phyloP scores from a whole-genome alignment of 1,140 invertebrate species.

The Elymnias hypermnestra region DNA sequence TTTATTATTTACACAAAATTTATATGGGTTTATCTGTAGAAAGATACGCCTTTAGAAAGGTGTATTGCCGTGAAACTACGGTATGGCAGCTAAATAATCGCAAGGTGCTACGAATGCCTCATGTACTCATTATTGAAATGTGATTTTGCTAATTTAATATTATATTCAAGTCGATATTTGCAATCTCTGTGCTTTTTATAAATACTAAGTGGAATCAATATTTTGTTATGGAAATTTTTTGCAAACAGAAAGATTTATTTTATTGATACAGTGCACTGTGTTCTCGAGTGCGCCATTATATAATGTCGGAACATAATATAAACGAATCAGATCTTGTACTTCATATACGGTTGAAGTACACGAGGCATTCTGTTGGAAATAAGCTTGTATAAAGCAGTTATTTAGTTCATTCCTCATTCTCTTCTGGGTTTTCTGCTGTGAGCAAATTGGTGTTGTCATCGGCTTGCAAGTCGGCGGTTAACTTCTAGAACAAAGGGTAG shows the following conservation, averaged over 20 bases:
- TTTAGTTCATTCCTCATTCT: slow-evolving; percentile 49
- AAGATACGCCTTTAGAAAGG: not conserved
- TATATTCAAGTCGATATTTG: too few species aligned
- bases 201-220: too few species aligned
- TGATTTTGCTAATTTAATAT: too few species aligned
- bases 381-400: slow-evolving; percentile 1
- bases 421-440: slow-evolving; percentile 69
- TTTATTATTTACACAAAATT: too few species aligned
- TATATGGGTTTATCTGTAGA: too few species aligned
- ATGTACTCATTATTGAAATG: slow-evolving; percentile 27
- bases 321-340: slow-evolving; percentile 13
- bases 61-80: slow-evolving; percentile 14
- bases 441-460: slow-evolving; percentile 70
- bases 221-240: too few species aligned
- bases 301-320: too few species aligned
- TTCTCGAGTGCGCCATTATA: too few species aligned
- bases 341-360: too few species aligned
- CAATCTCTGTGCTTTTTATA: too few species aligned
- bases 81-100: slow-evolving; percentile 45
- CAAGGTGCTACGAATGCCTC: slow-evolving; percentile 38
- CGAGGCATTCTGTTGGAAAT: slow-evolving; percentile 33
- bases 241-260: too few species aligned
- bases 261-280: too few species aligned
- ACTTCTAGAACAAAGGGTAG: slow-evolving; percentile 56
- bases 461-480: slow-evolving; percentile 64